Conservation (phyloP, 2,113 vertebrate genomes). For the Hirundichthys speculiger region DNA sequence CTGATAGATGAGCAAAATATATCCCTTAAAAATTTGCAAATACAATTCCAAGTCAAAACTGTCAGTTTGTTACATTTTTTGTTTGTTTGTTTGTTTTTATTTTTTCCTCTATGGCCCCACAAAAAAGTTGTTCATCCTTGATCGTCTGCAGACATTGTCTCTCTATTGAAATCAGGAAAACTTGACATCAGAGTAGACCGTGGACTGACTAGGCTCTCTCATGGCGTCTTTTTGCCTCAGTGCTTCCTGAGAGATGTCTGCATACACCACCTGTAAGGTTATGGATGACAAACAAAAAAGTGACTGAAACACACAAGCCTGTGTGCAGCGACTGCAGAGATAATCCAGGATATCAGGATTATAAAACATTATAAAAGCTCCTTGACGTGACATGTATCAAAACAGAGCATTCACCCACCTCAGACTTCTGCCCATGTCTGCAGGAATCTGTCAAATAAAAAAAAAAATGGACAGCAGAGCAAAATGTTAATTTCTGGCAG, state of each 20-base stretch:
- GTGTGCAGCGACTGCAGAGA: not conserved
- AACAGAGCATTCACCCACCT: conserved; percentile 49
- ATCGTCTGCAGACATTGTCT: not conserved
- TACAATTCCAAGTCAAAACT: too few species aligned
- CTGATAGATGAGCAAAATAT: too few species aligned
- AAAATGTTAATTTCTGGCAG: not conserved
- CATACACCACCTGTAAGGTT: conserved; percentile 70
- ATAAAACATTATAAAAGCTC: not conserved
- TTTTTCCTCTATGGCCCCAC: too few species aligned
- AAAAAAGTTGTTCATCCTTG: too few species aligned
- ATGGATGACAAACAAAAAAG: not conserved
- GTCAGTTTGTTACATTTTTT: too few species aligned
- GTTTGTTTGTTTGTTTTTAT: too few species aligned
- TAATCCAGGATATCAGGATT: too few species aligned
- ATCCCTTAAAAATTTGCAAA: too few species aligned
- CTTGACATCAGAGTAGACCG: conserved; percentile 65
- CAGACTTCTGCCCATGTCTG: conserved; percentile 38
- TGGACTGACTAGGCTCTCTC: conserved; percentile 24
- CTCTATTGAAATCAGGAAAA: conserved; percentile 31
- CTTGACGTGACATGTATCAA: not conserved
- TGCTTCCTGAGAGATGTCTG: conserved; percentile 52
- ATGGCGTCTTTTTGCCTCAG: conserved; percentile 2
- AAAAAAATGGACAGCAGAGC: not conserved
- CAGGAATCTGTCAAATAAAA: conserved; percentile 27
- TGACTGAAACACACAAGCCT: not conserved